Conservation (phyloP, 1,140 invertebrate species). For the Solenopsis fugax region DNA sequence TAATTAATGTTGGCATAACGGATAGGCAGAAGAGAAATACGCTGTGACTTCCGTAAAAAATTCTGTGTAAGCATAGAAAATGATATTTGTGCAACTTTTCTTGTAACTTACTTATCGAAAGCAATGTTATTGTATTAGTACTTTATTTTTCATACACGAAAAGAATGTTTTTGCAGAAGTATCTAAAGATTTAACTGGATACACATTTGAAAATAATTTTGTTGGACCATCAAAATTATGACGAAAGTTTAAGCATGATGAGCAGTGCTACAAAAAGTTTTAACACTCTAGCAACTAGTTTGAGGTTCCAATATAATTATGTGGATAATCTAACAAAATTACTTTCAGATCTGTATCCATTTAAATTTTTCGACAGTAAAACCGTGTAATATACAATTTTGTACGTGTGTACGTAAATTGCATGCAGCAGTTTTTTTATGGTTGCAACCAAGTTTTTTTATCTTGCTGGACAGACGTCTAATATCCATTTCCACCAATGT, state of each 20-base stretch:
- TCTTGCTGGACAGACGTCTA: not conserved
- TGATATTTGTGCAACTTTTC: not conserved
- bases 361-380: too few species aligned
- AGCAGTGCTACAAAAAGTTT: too few species aligned
- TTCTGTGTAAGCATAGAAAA: slow-evolving; percentile 4
- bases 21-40: slow-evolving; percentile 69
- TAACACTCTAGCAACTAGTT: too few species aligned
- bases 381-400: not conserved
- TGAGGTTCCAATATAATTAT: too few species aligned
- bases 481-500: too few species aligned
- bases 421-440: not conserved
- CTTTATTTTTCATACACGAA: not conserved
- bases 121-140: not conserved
- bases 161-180: too few species aligned
- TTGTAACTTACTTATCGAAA: not conserved
- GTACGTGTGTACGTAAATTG: not conserved
- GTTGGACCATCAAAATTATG: too few species aligned
- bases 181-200: too few species aligned
- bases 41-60: slow-evolving; percentile 25
- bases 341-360: too few species aligned
- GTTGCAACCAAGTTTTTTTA: not conserved
- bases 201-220: too few species aligned
- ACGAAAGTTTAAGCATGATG: too few species aligned
- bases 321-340: too few species aligned
- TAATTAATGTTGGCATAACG: slow-evolving; percentile 70